Conservation (phyloP, 2,797 vertebrate species). For the Coluber constrictor region DNA sequence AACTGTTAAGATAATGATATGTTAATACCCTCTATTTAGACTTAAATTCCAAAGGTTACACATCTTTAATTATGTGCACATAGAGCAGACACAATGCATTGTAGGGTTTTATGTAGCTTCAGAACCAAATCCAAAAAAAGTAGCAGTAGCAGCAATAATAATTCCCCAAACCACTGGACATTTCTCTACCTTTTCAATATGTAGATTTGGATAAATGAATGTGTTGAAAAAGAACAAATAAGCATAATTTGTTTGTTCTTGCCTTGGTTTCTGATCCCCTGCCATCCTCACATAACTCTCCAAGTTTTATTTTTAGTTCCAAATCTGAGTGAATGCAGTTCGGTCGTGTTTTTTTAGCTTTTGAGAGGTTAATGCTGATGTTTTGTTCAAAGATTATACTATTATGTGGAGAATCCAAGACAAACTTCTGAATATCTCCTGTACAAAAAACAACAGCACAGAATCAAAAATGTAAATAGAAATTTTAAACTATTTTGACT, state of each 20-base stretch:
- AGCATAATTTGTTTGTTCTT: neutral
- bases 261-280: neutral
- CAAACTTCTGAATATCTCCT: slow-evolving; percentile 10
- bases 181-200: neutral
- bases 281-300: neutral
- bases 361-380: neutral
- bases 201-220: neutral
- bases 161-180: neutral
- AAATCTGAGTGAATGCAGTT: neutral
- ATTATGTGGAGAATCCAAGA: neutral
- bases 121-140: neutral
- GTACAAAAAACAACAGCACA: neutral
- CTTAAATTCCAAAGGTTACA: neutral
- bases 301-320: slow-evolving; percentile 35
- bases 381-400: slow-evolving; percentile 17
- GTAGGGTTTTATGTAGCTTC: neutral
- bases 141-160: no score
- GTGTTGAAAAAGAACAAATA: neutral
- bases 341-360: slow-evolving; percentile 6
- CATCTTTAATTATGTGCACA: neutral
- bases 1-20: neutral
- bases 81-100: neutral
- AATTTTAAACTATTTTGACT: neutral
- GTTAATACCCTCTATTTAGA: neutral
- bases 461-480: neutral